Evolutionary conservation across 2,888 invertebrate genomes (phyloP), one percentile per base, ranked within the genome.

Genomic region (Agrotis segetum): DNA sequence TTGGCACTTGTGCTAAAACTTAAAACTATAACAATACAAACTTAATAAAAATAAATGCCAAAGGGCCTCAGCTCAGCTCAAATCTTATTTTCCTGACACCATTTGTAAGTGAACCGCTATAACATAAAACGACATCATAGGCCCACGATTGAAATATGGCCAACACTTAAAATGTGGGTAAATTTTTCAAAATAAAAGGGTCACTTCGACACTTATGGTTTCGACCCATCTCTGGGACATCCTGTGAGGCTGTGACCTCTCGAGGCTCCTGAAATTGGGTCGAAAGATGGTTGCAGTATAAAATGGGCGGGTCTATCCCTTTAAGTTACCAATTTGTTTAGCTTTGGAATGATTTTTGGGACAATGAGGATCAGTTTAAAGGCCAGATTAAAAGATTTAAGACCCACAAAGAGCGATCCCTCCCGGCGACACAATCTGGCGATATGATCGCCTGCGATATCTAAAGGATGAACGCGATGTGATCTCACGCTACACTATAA

Each of bases 121-220:
- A 49, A 74, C 50, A 77, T 17, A 61, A 74, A 77, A 77, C 47
- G 5, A 16, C 2, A 29, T 5, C n/a, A 21, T 7, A 3, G 29
- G 13, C 3, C 16, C n/a, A 5, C 19, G 17, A 29, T 53, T 82
- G 63, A 69, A 69, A 67, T 69, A 82, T 73, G 6, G 40, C 46
- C 7, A 21, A 24, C 55, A 17, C 29, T 64, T 58, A 67, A 81
- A 71, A 79, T 79, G 67, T 71, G 47, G 44, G 65, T 63, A 62
- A 21, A 84, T 82, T 60, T 56, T 44, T 72, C 73, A 69, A 67
- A 74, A 63, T 11, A 78, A 83, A 67, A 81, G 67, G 82, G 72
- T 72, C 74, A 63, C 14, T 67, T n/a, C 29, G 67, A 55, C 44
- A 67, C 70, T 81, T 74, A 72, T 50, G 40, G 61, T 50, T 55